Base-by-base conservation (phyloP, 2,113 vertebrate genomes). In the Zosterops lateralis region DNA sequence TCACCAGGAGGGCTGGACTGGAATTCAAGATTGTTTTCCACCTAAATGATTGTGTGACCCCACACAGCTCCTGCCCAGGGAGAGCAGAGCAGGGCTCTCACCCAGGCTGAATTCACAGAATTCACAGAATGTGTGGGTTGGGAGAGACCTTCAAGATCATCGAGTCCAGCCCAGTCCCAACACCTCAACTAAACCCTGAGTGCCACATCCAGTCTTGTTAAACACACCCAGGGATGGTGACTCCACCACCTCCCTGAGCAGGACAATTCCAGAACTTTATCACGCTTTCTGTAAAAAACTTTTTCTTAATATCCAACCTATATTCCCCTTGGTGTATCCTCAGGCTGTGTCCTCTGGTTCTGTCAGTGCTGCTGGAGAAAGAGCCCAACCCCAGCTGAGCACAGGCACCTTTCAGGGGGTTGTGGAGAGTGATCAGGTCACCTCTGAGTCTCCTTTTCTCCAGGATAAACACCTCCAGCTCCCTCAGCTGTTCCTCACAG, bases 51-150 rank as follows among this genome's bases (percentile, higher is more conserved):
- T 10, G 6, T 26, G 20, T 7, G 62, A 44, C 5, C 44, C 26
- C 34, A n/a, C 28, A 5, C 10, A 40, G 7, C 8, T 56, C 20
- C 53, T 7, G 19, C 48, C 26, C 14, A 16, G 36, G 38, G 14
- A 34, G 7, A 83, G 70, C 53, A 57, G 65, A 50, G 36, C 47
- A 44, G 58, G 58, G 36, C 89, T 96, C 98, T 98, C 97, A 99
- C 98, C 99, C 89, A 17, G 32, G 64, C 17, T n/a, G 32, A 6
- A 57, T 57, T 57, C 32, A n/a, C 31, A 20, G 53, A 32, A 32
- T 56, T 25, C 31, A 31, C 54, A 57, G 36, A n/a, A n/a, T n/a
- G n/a, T n/a, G n/a, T n/a, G n/a, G 12, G 20, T 14, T 57, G 31
- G 31, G 14, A 56, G 54, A n/a, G 54, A 56, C 31, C 53, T 56